phyloP scores from a whole-genome alignment of 2,797 vertebrate genomes.

The Diplodus puntazzo region DNA sequence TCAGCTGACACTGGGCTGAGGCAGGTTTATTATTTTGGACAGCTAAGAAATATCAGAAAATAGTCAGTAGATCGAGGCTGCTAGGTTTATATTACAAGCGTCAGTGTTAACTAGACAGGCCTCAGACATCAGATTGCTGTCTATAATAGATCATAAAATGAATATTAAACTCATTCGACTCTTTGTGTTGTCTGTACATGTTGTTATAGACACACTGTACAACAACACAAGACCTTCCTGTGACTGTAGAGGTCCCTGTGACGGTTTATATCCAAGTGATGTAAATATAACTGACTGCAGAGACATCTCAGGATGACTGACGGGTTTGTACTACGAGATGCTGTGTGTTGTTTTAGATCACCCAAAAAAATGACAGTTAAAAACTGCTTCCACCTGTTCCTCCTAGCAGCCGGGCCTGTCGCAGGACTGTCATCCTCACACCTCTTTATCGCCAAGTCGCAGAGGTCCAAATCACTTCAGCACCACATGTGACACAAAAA shows the following conservation, averaged over 20 bases:
- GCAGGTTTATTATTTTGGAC: background rate
- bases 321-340: slow-evolving; percentile 7
- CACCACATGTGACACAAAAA: background rate
- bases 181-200: too few relatives aligned
- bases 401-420: background rate
- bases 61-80: too few relatives aligned
- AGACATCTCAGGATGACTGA: background rate
- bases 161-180: too few relatives aligned
- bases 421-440: background rate
- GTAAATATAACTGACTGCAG: background rate
- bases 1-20: background rate
- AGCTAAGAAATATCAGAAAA: background rate
- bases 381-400: slow-evolving; percentile 6
- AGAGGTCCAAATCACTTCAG: slow-evolving; percentile 15
- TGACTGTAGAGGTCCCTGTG: background rate
- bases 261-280: background rate
- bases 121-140: too few relatives aligned
- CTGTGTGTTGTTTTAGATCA: background rate
- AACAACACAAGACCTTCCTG: background rate
- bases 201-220: background rate
- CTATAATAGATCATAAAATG: too few relatives aligned
- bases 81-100: too few relatives aligned
- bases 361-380: slow-evolving; percentile 2
- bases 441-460: slow-evolving; percentile 9
- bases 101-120: too few relatives aligned